Evolutionary conservation across 2,113 vertebrate genomes (phyloP), one percentile per base, ranked within the genome.

Genomic region (Cromileptes altivelis): DNA sequence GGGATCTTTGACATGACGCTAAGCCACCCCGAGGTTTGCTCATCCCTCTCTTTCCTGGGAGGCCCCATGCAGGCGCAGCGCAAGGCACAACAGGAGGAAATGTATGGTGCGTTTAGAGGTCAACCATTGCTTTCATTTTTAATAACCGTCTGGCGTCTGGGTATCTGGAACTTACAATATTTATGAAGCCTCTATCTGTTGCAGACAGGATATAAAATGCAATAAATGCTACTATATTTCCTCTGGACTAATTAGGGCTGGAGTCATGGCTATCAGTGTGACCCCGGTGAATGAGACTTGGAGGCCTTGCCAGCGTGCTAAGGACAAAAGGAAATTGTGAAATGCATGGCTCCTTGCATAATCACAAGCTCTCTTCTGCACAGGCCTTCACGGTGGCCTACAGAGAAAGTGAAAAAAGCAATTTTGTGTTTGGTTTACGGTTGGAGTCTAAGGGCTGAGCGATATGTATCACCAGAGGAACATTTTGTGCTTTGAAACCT

Each of bases 401-500:
- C 49, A 80, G 47, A 75, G 75, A 87, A 86, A 82, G 78, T 47
- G 60, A 61, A 78, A 90, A 90, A 94, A 90, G 88, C 87, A 90
- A 95, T 95, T 93, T 93, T 92, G 88, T 92, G 75, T 91, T 88
- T 81, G 74, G 81, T 93, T 94, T 87, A 89, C 70, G 78, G 76
- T 89, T 84, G 83, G 79, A 93, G 83, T 90, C 85, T 81, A 84
- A 81, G 30, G 87, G 84, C 84, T 90, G 91, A 93, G 87, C 56
- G 94, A 95, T 95, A 93, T 84, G 89, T 93, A 95, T 95, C 94
- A 89, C 84, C 74, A 81, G 78, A 84, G 83, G 79, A 93, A 94
- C 90, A 94, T 93, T 91, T 88, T 92, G 87, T 92, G 88, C 88
- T 86, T 84, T 92, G 90, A 92, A 93, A 88, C 88, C 91, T 90